Conservation (phyloP, 2,888 invertebrate genomes). For the Zygothrica quintamaculata region DNA sequence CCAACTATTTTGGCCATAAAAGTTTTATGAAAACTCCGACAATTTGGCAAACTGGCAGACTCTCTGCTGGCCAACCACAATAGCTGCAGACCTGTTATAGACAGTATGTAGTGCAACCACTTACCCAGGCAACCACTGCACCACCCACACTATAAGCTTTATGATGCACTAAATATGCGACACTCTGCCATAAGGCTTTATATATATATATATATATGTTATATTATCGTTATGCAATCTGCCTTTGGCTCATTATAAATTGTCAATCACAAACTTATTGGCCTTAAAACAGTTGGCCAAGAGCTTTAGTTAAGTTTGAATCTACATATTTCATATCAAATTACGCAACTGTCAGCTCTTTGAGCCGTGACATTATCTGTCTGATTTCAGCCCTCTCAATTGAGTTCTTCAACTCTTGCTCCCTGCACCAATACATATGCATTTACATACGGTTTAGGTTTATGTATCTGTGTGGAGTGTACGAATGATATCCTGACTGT, state of each 20-base stretch:
- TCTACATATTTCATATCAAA: slow-evolving; percentile 41
- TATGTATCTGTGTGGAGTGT: neutral
- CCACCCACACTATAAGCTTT: slow-evolving; percentile 45
- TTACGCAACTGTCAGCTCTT: slow-evolving; percentile 27
- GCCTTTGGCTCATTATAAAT: too few relatives aligned
- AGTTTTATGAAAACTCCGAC: slow-evolving; percentile 44
- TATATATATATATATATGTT: too few relatives aligned
- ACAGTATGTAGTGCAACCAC: neutral
- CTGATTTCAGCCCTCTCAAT: slow-evolving; percentile 47
- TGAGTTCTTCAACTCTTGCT: too few relatives aligned
- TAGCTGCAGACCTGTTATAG: slow-evolving; percentile 1
- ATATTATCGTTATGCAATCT: too few relatives aligned
- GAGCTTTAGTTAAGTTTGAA: too few relatives aligned
- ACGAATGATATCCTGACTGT: slow-evolving; percentile 67
- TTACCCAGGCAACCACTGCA: too few relatives aligned
- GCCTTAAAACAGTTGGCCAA: too few relatives aligned
- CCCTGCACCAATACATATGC: too few relatives aligned
- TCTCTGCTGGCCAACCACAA: slow-evolving; percentile 20
- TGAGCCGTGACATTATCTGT: slow-evolving; percentile 45
- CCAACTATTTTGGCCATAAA: slow-evolving; percentile 40
- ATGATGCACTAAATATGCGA: slow-evolving; percentile 57
- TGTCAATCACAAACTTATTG: slow-evolving; percentile 11
- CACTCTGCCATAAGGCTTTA: too few relatives aligned
- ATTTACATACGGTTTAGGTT: too few relatives aligned
- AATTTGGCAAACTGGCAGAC: slow-evolving; percentile 46